Base-by-base conservation (phyloP, 2,888 invertebrate species). In the Caenorhabditis plicata region DNA sequence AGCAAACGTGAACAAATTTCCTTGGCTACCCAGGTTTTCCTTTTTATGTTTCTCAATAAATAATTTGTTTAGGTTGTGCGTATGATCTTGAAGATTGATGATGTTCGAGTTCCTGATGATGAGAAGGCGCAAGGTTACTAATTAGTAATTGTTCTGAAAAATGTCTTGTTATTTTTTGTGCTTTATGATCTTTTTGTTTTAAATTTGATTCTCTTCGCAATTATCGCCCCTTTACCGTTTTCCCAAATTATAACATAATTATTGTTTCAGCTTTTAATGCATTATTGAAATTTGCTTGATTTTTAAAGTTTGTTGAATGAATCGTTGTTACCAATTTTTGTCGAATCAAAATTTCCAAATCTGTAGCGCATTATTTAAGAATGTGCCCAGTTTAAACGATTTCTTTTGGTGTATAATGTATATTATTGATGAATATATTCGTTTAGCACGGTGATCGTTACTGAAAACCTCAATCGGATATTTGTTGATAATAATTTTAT, bases 81-180 rank as follows among this genome's bases (percentile, higher is more conserved):
- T 83, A 98, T 99, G 98, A 96, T 98, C 70, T 87, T 98, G 70
- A 99, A 98, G 85, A 99, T 98, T 60, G 98, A 98, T 82, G 98
- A 98, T 82, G 90, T 99, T 33, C 87, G 88, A 71, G 86, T 87
- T 55, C 85, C 87, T 39, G 83, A 82, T 46, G 83, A 83, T 60
- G 72, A 79, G 32, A 48, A 45, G 54, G 61, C 71, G 61, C 54
- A 47, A 27, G 50, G 55, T 22, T 56, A 66, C 36, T 68, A 44
- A 49, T 22, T 26, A 20, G 31, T 25, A 35, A 27, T 36, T 42
- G 35, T 29, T 38, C 36, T 43, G 47, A 41, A 47, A 47, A 44
- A 54, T 54, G 35, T 52, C 53, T 60, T 52, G 31, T 11, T 23
- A 13, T 36, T 38, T 22, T 32, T 43, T 39, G 15, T 17, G 9